These are phyloP conservation scores for Oedothorax gibbosus DNA, from an alignment of 1,140 invertebrate genomes.

Conservation along the genomic window DNA sequence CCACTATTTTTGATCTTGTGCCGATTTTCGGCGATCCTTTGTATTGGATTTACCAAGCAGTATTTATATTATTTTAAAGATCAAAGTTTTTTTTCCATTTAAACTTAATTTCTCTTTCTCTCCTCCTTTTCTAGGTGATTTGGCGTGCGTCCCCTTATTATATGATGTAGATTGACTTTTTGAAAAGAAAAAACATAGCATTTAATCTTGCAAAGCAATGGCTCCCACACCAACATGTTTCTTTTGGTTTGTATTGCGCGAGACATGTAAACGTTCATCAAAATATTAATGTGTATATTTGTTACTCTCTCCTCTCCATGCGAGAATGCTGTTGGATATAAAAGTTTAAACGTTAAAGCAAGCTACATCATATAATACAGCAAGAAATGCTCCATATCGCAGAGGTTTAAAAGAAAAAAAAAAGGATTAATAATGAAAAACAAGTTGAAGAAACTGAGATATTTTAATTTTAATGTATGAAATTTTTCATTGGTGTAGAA, in stretches of 20 bases:
- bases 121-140: constrained; percentile 45
- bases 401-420: constrained; percentile 32
- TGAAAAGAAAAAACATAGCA: constrained; percentile 39
- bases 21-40: too few species aligned
- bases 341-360: constrained; percentile 17
- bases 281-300: constrained; percentile 60
- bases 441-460: constrained; percentile 28
- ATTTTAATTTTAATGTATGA: constrained; percentile 61
- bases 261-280: constrained; percentile 48
- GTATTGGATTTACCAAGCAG: too few species aligned
- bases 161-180: constrained; percentile 61
- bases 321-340: constrained; percentile 19
- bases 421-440: constrained; percentile 18
- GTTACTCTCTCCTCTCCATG: constrained; percentile 43
- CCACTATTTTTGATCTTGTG: too few species aligned
- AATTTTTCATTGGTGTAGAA: constrained; percentile 58
- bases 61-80: too few species aligned
- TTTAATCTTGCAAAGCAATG: constrained; percentile 44
- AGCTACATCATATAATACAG: constrained; percentile 60
- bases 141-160: constrained; percentile 17
- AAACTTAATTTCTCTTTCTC: background rate
- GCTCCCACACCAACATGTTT: constrained; percentile 48
- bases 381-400: constrained; percentile 42
- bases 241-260: constrained; percentile 44
- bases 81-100: background rate